Conservation (phyloP, 2,113 vertebrate species). For the Carollia perspicillata region DNA sequence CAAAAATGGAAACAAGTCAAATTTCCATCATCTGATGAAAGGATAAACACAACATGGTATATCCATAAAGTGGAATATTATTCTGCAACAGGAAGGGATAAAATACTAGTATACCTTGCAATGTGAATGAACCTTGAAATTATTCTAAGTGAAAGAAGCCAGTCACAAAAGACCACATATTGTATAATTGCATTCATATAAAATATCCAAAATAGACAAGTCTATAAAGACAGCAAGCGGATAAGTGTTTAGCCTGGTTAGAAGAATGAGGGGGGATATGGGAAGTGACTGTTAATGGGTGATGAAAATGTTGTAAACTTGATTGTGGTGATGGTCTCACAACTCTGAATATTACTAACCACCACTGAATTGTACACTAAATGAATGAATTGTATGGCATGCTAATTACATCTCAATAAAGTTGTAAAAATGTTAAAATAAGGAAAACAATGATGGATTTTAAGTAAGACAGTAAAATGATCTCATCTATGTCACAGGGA, state of each 20-base stretch:
- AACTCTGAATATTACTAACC: background rate
- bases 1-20: background rate
- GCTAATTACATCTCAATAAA: background rate
- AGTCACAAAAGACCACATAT: background rate
- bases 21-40: background rate
- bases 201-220: background rate
- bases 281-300: background rate
- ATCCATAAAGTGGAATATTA: background rate
- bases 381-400: background rate
- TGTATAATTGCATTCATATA: background rate
- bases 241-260: background rate
- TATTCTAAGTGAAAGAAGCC: background rate
- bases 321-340: background rate
- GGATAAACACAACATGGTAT: background rate
- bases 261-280: background rate
- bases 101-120: background rate
- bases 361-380: background rate
- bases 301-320: background rate
- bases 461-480: background rate
- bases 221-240: background rate
- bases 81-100: background rate
- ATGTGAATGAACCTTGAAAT: background rate
- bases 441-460: background rate
- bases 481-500: background rate
- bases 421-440: background rate